These are phyloP conservation scores for Actinia tenebrosa DNA, from an alignment of 64 coral and sea anemone genomes.

Conservation along the genomic window DNA sequence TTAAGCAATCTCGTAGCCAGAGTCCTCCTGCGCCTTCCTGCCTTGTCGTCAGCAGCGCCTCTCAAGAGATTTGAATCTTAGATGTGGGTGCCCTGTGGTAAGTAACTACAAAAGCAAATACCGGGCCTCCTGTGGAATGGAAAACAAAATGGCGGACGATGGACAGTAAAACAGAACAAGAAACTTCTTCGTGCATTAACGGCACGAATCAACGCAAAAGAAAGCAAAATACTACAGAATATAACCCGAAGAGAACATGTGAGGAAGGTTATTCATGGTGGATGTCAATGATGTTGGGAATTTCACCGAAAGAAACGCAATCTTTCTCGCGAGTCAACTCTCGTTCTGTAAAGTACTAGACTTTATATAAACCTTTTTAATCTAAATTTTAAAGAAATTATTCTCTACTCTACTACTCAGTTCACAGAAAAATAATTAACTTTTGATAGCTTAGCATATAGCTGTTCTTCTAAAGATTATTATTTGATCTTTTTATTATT, in stretches of 20 bases:
- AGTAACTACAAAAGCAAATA: too few relatives aligned
- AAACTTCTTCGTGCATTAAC: not conserved
- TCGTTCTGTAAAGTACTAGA: slow-evolving; percentile 18
- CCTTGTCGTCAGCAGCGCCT: too few relatives aligned
- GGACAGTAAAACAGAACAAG: not conserved
- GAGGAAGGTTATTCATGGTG: slow-evolving; percentile 89
- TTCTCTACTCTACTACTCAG: too few relatives aligned
- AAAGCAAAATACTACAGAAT: slow-evolving; percentile 27
- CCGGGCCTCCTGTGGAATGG: not conserved
- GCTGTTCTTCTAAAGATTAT: too few relatives aligned
- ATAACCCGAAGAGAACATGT: slow-evolving; percentile 42
- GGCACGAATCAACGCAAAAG: slow-evolving; percentile 46
- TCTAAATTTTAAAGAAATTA: too few relatives aligned
- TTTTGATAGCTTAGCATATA: too few relatives aligned
- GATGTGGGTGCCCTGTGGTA: too few relatives aligned
- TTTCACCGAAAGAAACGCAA: slow-evolving; percentile 10
- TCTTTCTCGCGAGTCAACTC: not conserved
- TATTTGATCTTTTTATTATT: too few relatives aligned
- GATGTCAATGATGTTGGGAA: slow-evolving; percentile 71
- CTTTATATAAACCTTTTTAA: not conserved
- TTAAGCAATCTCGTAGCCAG: too few relatives aligned
- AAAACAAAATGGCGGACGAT: not conserved
- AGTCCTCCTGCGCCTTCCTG: too few relatives aligned
- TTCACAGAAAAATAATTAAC: not conserved
- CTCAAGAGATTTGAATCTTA: too few relatives aligned